These are phyloP conservation scores for Hymenopus coronatus DNA, from an alignment of 2,888 invertebrate genomes.

Conservation along the genomic window DNA sequence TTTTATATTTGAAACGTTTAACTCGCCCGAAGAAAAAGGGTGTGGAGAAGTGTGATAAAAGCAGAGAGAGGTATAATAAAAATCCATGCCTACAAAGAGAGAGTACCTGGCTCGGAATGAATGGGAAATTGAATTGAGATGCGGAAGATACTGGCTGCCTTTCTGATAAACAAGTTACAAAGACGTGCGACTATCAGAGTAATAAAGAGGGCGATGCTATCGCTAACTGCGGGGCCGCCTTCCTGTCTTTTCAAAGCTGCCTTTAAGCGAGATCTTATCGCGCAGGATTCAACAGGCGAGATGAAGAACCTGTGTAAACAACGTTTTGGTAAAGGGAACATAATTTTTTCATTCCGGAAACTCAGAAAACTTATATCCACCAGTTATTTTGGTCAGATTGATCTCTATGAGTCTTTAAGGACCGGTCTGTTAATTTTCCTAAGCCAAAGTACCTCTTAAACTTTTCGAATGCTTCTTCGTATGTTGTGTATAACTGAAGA, in stretches of 20 bases:
- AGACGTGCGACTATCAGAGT: background rate
- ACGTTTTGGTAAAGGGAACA: background rate
- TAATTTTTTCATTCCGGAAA: no score
- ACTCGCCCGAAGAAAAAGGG: no score
- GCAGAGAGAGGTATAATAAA: background rate
- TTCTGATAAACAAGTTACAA: background rate
- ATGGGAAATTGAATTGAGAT: background rate
- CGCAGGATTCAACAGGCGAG: background rate
- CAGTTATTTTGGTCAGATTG: no score
- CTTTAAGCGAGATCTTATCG: background rate
- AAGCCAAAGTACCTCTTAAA: no score
- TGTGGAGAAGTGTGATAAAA: background rate
- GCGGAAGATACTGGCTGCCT: background rate
- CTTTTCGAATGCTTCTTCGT: no score
- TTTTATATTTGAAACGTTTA: no score
- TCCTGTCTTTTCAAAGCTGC: background rate
- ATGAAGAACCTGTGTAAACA: background rate
- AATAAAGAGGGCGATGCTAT: background rate
- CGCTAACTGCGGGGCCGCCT: background rate
- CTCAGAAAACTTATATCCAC: no score
- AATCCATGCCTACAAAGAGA: background rate
- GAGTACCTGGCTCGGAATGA: background rate
- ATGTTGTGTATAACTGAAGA: no score
- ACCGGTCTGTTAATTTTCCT: no score
- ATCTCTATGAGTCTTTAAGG: no score